phyloP scores from a whole-genome alignment of 2,113 vertebrate genomes.

The Eurypyga helias region DNA sequence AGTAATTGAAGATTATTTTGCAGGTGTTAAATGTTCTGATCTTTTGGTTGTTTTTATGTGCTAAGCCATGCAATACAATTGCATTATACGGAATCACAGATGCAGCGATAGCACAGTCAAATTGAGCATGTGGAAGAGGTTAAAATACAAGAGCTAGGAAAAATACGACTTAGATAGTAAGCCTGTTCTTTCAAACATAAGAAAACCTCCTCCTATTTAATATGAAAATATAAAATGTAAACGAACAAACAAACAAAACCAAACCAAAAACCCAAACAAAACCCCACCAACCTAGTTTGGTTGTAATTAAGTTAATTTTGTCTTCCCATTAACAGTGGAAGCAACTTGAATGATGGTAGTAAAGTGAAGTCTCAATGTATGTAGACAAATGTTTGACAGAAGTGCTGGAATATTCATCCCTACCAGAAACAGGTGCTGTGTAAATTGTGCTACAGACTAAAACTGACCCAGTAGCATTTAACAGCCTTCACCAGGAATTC shows the following conservation, averaged over 20 bases:
- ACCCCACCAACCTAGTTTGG: not conserved
- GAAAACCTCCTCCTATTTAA: not conserved
- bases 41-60: not conserved
- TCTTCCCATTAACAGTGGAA: not conserved
- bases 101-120: not conserved
- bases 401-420: not conserved
- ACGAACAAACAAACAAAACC: not conserved
- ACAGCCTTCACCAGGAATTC: not conserved
- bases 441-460: not conserved
- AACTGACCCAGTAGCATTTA: not conserved
- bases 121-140: not conserved
- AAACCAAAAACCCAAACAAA: no score
- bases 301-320: not conserved
- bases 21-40: not conserved
- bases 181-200: not conserved
- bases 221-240: not conserved
- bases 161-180: not conserved
- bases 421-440: not conserved
- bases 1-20: not conserved
- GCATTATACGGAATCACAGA: not conserved
- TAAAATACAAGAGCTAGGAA: not conserved
- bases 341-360: not conserved
- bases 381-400: not conserved
- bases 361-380: not conserved
- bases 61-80: not conserved